Conservation (phyloP, 2,113 vertebrate species). For the Chaenogobius annularis region DNA sequence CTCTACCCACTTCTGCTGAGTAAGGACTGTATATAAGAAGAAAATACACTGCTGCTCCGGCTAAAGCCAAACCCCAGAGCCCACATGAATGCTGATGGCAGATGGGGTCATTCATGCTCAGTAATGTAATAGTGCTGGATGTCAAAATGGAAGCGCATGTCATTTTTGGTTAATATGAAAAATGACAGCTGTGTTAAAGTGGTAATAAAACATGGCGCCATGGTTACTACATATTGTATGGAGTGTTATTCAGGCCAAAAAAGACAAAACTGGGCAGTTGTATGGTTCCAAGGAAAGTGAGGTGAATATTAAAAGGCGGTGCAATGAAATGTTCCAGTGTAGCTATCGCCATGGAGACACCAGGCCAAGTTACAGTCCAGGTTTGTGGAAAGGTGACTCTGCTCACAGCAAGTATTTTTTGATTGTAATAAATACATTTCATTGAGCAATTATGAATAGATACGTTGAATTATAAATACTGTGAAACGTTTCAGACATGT, state of each 20-base stretch:
- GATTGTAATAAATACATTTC: no score
- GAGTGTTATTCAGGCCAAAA: background rate
- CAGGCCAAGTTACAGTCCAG: no score
- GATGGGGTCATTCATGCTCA: background rate
- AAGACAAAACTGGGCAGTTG: background rate
- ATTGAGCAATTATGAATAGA: no score
- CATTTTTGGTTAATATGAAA: background rate
- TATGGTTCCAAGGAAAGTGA: background rate
- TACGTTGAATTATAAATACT: no score
- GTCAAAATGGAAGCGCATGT: background rate
- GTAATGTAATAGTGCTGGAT: background rate
- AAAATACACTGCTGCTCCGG: background rate
- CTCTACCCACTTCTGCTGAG: background rate
- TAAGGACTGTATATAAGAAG: constrained; percentile 3
- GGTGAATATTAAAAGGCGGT: background rate
- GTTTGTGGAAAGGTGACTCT: no score
- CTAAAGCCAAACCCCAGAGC: background rate
- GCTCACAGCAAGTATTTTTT: no score
- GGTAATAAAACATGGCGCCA: constrained; percentile 9
- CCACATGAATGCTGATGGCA: constrained; percentile 11
- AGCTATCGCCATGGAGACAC: no score
- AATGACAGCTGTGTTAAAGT: constrained; percentile 1
- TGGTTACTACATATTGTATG: background rate
- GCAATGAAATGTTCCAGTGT: no score
- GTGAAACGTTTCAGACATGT: no score